Conservation (phyloP, 1,140 invertebrate genomes). For the Brachionus koreanus region DNA sequence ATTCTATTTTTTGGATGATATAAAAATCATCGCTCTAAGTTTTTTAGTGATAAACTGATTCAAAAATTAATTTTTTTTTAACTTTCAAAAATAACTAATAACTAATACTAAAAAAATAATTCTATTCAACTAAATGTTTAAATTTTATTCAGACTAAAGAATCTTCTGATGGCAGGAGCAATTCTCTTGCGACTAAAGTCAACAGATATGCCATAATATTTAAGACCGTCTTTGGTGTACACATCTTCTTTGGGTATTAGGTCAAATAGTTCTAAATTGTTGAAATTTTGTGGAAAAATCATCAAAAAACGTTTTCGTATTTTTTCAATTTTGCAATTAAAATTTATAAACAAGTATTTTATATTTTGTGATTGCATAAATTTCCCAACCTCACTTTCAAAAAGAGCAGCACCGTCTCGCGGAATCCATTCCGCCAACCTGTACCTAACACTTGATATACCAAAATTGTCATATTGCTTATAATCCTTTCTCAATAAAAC, state of each 20-base stretch:
- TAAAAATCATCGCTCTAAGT: too few species aligned
- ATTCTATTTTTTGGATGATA: too few species aligned
- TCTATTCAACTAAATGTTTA: background rate
- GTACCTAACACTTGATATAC: background rate
- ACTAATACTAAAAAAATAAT: too few species aligned
- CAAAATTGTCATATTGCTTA: background rate
- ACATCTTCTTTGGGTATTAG: background rate
- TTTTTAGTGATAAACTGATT: too few species aligned
- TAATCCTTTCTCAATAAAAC: constrained; percentile 1
- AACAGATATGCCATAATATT: background rate
- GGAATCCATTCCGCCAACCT: background rate
- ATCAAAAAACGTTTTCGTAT: constrained; percentile 9
- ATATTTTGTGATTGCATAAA: constrained; percentile 7
- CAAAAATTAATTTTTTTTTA: too few species aligned
- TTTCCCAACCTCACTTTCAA: background rate
- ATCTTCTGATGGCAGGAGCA: background rate
- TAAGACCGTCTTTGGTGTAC: background rate
- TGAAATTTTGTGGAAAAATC: background rate
- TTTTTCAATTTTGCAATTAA: constrained; percentile 15
- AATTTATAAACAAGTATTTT: constrained; percentile 13
- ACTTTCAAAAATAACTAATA: too few species aligned
- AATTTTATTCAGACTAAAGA: background rate
- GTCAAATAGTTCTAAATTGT: background rate
- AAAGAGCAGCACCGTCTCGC: background rate
- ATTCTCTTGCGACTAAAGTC: constrained; percentile 1